These are phyloP conservation scores for Dendrolimus houi DNA, from an alignment of 2,888 invertebrate species.

Conservation along the genomic window DNA sequence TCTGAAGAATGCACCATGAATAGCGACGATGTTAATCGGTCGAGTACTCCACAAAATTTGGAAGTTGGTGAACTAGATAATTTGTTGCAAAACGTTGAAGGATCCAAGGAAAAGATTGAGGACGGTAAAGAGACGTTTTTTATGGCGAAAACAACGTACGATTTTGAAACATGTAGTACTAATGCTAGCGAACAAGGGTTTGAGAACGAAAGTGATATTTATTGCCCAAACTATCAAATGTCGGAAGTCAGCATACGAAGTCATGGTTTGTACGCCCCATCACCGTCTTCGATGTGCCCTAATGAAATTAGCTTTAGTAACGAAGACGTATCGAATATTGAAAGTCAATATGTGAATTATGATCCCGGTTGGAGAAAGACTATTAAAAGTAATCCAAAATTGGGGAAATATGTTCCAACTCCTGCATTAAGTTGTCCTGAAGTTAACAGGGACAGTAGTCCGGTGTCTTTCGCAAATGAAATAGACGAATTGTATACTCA, in stretches of 20 bases:
- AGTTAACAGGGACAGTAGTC: slow-evolving; percentile 58
- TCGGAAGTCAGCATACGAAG: slow-evolving; percentile 80
- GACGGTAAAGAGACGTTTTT: slow-evolving; percentile 58
- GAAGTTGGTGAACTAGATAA: slow-evolving; percentile 47
- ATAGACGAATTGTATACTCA: slow-evolving; percentile 84
- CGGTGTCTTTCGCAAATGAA: slow-evolving; percentile 70
- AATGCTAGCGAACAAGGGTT: slow-evolving; percentile 67
- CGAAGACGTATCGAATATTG: slow-evolving; percentile 65
- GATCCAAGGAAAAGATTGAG: slow-evolving; percentile 51
- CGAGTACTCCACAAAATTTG: slow-evolving; percentile 43
- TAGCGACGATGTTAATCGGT: slow-evolving; percentile 53
- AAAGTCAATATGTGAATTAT: slow-evolving; percentile 74
- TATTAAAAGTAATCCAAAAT: slow-evolving; percentile 54
- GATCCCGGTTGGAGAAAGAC: slow-evolving; percentile 73
- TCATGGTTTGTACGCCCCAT: slow-evolving; percentile 79
- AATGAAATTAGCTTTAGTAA: slow-evolving; percentile 69
- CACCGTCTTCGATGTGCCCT: slow-evolving; percentile 71
- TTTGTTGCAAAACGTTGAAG: slow-evolving; percentile 41
- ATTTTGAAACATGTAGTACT: slow-evolving; percentile 64
- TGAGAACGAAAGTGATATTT: slow-evolving; percentile 78
- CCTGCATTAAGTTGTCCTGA: slow-evolving; percentile 65
- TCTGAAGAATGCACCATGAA: slow-evolving; percentile 68
- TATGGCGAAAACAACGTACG: slow-evolving; percentile 59
- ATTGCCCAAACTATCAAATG: slow-evolving; percentile 77
- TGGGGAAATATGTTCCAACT: slow-evolving; percentile 58